Percentiles rank a stretch among this genome's conserved stretches.
These are phyloP conservation scores for Ceratotherium simum DNA, from an alignment of 2,113 vertebrate genomes.

Conservation along the genomic window DNA sequence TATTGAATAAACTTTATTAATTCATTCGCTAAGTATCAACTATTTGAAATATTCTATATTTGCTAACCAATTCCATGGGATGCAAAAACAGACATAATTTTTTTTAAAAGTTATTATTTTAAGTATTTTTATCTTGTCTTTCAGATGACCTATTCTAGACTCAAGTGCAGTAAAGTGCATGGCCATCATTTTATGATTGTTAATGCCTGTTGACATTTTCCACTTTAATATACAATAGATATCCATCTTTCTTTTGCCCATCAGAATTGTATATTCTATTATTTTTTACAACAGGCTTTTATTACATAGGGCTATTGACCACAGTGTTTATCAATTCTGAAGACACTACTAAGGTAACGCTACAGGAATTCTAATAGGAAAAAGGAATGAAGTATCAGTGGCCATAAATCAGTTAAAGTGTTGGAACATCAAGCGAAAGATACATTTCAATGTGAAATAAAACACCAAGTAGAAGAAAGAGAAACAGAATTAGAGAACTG, in stretches of 20 bases:
- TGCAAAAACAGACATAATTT: not conserved
- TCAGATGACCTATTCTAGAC: not conserved
- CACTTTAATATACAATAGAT: not conserved
- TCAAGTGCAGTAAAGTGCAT: not conserved
- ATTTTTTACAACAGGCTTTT: not conserved
- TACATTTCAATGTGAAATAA: not conserved
- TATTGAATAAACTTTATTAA: not conserved
- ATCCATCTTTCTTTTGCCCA: not conserved
- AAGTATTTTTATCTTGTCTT: not conserved
- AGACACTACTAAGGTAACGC: not conserved
- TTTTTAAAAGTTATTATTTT: not conserved
- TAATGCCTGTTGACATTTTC: not conserved
- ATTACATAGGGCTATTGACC: not conserved
- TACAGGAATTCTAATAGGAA: not conserved
- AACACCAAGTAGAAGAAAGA: not conserved
- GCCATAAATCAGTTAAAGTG: not conserved
- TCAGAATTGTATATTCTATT: not conserved
- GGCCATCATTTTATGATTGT: not conserved
- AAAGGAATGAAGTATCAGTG: not conserved
- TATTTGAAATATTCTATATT: conserved; percentile 14
- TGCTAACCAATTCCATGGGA: not conserved
- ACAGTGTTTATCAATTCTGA: not conserved
- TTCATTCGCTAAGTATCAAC: not conserved
- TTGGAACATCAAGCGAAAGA: not conserved
- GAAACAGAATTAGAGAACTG: not conserved